Percentiles rank a stretch among this genome's conserved stretches.
Conservation (phyloP, 2,888 invertebrate species). For the Rhamnusium bicolor region DNA sequence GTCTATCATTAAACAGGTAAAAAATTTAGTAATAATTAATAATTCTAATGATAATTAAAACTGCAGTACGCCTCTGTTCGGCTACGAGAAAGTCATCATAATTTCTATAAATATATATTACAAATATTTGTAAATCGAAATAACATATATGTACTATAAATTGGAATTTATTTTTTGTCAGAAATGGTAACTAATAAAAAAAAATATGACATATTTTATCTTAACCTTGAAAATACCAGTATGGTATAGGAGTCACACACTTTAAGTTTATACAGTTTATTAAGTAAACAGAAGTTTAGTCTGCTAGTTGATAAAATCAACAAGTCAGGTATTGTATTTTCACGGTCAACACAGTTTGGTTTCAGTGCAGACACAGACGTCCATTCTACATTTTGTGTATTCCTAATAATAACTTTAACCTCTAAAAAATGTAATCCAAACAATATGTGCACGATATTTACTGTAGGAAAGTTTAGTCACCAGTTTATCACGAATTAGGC, state of each 20-base stretch:
- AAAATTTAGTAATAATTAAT: too few species aligned
- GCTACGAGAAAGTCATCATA: too few species aligned
- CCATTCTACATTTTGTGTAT: neutral
- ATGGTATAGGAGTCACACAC: neutral
- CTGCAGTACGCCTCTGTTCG: too few species aligned
- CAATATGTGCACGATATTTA: neutral
- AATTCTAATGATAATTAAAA: too few species aligned
- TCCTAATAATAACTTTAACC: neutral
- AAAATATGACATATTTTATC: neutral
- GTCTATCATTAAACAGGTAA: too few species aligned
- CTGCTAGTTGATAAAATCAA: conserved; percentile 23
- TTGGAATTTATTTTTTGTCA: neutral
- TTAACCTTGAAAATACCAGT: conserved; percentile 20
- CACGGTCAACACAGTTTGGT: neutral
- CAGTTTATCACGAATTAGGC: neutral
- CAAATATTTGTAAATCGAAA: too few species aligned
- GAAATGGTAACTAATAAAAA: neutral
- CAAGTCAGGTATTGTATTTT: conserved; percentile 19
- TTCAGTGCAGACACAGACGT: neutral
- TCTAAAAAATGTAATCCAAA: neutral
- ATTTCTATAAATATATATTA: too few species aligned
- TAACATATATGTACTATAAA: too few species aligned
- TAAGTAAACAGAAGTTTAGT: conserved; percentile 16
- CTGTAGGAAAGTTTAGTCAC: neutral
- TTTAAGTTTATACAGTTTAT: conserved; percentile 3